A percentile compares a stretch with the other conserved stretches of the same genome.
Evolutionary conservation across 2,797 vertebrate genomes (phyloP).

Genomic region (Melanotaenia trifasciata): DNA sequence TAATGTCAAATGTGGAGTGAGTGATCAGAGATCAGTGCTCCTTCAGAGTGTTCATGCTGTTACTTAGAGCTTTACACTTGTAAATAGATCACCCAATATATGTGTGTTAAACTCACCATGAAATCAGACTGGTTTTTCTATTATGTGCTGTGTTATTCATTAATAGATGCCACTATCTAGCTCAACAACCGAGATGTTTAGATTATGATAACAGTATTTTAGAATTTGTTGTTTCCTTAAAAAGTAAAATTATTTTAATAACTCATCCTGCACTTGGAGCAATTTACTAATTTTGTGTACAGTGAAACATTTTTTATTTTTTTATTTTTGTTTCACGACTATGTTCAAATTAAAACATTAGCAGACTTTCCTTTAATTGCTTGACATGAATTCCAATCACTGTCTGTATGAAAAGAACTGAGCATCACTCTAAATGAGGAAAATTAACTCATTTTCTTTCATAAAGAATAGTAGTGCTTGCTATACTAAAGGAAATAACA

Average conservation of each 20-base stretch:
- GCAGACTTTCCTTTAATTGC: not conserved
- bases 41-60: not conserved
- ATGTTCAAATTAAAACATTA: not conserved
- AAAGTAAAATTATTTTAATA: not conserved
- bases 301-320: no score
- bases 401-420: not conserved
- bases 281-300: no score
- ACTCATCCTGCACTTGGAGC: not conserved
- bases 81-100: not conserved
- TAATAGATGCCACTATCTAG: not conserved
- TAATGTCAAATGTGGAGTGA: not conserved
- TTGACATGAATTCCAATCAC: not conserved
- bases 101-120: not conserved
- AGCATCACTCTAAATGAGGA: not conserved
- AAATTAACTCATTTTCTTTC: not conserved
- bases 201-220: not conserved
- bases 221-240: not conserved
- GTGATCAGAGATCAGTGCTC: not conserved
- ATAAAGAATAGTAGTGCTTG: not conserved
- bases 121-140: not conserved
- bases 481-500: not conserved
- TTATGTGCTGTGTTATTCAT: not conserved
- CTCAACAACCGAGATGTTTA: not conserved
- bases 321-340: not conserved
- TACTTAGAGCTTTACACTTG: not conserved